Conservation (phyloP, 2,888 invertebrate species). For the Sclerodermus sp. region DNA sequence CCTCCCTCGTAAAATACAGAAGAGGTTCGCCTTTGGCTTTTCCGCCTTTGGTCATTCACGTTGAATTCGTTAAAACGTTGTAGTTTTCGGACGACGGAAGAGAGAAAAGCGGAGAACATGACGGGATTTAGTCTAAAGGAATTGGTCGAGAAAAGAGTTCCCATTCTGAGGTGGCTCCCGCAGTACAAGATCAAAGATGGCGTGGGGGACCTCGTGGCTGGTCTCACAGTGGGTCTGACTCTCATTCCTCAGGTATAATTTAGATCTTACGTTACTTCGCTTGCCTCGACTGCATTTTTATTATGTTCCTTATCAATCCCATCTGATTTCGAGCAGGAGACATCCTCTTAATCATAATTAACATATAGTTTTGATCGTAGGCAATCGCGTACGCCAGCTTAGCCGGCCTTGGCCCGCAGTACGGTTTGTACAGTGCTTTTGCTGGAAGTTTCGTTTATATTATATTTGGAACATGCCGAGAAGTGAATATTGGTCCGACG, state of each 20-base stretch:
- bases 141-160: conserved; percentile 39
- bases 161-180: conserved; percentile 58
- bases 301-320: too few relatives aligned
- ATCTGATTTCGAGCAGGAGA: too few relatives aligned
- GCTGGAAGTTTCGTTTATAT: conserved; percentile 78
- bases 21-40: too few relatives aligned
- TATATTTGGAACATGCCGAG: conserved; percentile 73
- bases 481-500: conserved; percentile 72
- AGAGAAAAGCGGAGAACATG: conserved; percentile 20
- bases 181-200: conserved; percentile 55
- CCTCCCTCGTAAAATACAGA: too few relatives aligned
- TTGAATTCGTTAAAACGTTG: too few relatives aligned
- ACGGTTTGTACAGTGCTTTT: conserved; percentile 82
- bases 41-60: too few relatives aligned
- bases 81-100: too few relatives aligned
- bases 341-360: too few relatives aligned
- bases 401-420: conserved; percentile 61
- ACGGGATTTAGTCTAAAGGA: conserved; percentile 23
- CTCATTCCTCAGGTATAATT: conserved; percentile 55
- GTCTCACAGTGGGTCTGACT: conserved; percentile 60
- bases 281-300: too few relatives aligned
- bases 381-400: conserved; percentile 49
- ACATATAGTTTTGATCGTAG: conserved; percentile 25
- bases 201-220: conserved; percentile 63
- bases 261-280: too few relatives aligned